These are phyloP conservation scores for Limnephilus marmoratus DNA, from an alignment of 2,888 invertebrate genomes.

Conservation along the genomic window DNA sequence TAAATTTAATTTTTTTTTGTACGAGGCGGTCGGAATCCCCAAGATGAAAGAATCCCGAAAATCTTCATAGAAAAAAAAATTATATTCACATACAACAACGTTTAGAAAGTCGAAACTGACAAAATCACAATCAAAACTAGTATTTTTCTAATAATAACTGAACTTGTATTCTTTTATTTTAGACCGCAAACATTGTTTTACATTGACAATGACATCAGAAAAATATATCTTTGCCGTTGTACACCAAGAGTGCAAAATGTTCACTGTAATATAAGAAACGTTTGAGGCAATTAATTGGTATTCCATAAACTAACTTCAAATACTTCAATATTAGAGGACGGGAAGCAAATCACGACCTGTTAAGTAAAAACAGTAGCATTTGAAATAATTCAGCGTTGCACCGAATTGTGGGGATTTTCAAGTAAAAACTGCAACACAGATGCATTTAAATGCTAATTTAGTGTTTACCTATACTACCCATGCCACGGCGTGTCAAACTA, in stretches of 20 bases:
- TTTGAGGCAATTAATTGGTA: not conserved
- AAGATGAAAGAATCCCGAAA: no score
- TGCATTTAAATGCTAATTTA: slow-evolving; percentile 23
- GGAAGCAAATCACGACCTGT: not conserved
- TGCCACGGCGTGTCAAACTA: slow-evolving; percentile 15
- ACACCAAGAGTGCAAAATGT: not conserved
- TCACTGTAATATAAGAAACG: not conserved
- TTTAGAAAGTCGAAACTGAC: no score
- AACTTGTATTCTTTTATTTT: no score
- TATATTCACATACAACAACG: no score
- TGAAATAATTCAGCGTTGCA: not conserved
- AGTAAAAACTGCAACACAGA: not conserved
- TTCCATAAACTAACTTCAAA: not conserved
- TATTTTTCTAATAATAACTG: no score
- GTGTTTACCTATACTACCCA: not conserved
- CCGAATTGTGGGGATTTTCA: not conserved
- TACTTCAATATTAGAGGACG: not conserved
- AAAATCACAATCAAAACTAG: no score
- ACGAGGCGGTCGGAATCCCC: no score
- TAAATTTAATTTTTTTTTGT: no score
- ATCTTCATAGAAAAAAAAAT: no score
- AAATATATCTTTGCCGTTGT: not conserved
- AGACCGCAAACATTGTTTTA: no score
- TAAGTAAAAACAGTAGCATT: not conserved
- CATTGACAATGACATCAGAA: no score